Evolutionary conservation across 2,888 invertebrate genomes (phyloP).

Genomic region (Drosophila mulleri): DNA sequence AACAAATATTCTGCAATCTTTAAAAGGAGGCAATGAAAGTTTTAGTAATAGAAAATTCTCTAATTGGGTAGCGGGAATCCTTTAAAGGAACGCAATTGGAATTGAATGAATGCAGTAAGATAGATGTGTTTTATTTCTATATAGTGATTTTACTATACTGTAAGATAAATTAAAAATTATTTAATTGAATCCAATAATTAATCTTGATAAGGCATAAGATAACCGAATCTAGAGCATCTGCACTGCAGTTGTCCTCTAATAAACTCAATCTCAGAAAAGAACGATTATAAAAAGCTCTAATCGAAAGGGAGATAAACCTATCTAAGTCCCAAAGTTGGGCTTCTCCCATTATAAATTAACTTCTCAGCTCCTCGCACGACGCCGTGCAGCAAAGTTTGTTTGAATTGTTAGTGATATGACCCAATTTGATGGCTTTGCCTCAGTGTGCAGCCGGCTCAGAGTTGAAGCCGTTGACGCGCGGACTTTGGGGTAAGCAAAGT

Average conservation of each 20-base stretch:
- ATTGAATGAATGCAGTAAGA: not conserved
- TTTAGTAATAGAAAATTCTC: not conserved
- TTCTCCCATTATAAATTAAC: not conserved
- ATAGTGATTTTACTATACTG: not conserved
- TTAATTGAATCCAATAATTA: not conserved
- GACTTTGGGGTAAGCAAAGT: constrained; percentile 50
- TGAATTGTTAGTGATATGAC: constrained; percentile 34
- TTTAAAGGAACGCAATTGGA: not conserved
- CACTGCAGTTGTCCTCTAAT: not conserved
- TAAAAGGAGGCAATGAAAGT: not conserved
- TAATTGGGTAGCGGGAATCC: not conserved
- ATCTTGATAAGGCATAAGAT: not conserved
- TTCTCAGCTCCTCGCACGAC: not conserved
- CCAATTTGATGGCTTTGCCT: constrained; percentile 30
- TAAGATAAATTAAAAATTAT: not conserved
- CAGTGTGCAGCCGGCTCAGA: constrained; percentile 13
- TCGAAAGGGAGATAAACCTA: not conserved
- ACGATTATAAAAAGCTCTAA: not conserved
- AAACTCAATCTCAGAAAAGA: not conserved
- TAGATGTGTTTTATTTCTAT: not conserved
- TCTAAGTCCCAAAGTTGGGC: not conserved
- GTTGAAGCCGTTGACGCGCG: constrained; percentile 12
- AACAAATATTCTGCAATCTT: not conserved
- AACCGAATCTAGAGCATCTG: too few relatives aligned
- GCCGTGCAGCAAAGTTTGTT: not conserved